Conservation (phyloP, 2,113 vertebrate species). For the Melanerpes formicivorus region DNA sequence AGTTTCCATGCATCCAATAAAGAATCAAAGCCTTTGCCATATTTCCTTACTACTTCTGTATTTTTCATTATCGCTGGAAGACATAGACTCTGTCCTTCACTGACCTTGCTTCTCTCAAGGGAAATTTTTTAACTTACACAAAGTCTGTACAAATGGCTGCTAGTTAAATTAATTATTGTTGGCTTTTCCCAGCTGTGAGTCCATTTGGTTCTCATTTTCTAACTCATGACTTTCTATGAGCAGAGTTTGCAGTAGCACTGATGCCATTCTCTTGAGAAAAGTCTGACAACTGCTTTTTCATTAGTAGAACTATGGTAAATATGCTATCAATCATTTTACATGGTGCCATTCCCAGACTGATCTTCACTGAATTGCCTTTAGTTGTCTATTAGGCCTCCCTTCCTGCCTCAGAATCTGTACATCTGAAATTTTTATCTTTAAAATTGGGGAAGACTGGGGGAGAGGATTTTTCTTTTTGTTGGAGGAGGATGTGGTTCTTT, state of each 20-base stretch:
- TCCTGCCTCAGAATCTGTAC: constrained; percentile 27
- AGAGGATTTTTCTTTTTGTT: background rate
- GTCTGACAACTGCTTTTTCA: constrained; percentile 77
- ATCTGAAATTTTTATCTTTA: constrained; percentile 21
- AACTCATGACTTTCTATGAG: constrained; percentile 68
- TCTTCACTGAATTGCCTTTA: constrained; percentile 59
- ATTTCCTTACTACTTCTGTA: constrained; percentile 9
- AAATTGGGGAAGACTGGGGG: background rate
- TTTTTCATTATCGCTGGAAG: constrained; percentile 56
- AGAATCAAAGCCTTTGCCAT: constrained; percentile 2
- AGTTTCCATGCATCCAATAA: background rate
- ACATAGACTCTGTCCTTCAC: constrained; percentile 49
- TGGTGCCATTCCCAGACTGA: constrained; percentile 41
- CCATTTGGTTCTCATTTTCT: constrained; percentile 81
- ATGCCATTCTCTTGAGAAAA: constrained; percentile 68
- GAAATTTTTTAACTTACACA: constrained; percentile 73
- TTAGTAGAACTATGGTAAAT: constrained; percentile 71
- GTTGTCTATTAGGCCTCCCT: constrained; percentile 11
- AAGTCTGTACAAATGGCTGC: constrained; percentile 64
- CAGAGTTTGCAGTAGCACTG: constrained; percentile 49
- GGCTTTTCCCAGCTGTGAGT: constrained; percentile 79
- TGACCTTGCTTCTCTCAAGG: constrained; percentile 75
- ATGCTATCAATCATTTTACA: constrained; percentile 73
- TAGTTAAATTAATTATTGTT: constrained; percentile 80
- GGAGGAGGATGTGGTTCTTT: background rate